These are phyloP conservation scores for Leuciscus idus DNA, from an alignment of 2,113 vertebrate genomes.

Conservation along the genomic window DNA sequence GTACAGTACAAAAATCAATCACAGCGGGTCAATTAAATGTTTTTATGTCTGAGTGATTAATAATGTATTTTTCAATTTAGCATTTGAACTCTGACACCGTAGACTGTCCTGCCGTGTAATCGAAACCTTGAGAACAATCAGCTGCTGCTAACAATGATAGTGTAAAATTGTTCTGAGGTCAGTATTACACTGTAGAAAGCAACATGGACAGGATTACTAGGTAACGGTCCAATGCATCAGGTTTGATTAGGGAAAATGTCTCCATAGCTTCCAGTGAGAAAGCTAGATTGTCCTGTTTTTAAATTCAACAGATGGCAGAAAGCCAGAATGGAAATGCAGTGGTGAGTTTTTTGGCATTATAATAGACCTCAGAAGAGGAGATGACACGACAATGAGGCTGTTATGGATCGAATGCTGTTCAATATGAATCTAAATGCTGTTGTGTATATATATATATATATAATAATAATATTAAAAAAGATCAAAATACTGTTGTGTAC, in stretches of 20 bases:
- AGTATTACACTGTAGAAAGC: background rate
- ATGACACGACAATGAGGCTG: background rate
- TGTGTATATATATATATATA: background rate
- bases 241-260: conserved; percentile 20
- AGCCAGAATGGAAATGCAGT: background rate
- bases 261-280: background rate
- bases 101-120: background rate
- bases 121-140: conserved; percentile 9
- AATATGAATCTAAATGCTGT: background rate
- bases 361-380: background rate
- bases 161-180: conserved; percentile 3
- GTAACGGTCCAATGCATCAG: background rate
- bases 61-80: conserved; percentile 35
- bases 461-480: background rate
- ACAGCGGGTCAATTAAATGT: background rate
- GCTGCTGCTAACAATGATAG: conserved; percentile 2
- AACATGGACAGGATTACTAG: background rate
- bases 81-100: conserved; percentile 1
- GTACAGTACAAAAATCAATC: background rate
- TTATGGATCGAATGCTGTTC: background rate
- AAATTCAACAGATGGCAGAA: background rate
- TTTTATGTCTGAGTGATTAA: conserved; percentile 30
- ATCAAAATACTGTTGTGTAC: background rate
- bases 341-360: background rate
- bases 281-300: background rate